Percentiles rank a stretch among this genome's conserved stretches.
Evolutionary conservation across 2,888 invertebrate genomes (phyloP).

Genomic region (Tachina lurida): DNA sequence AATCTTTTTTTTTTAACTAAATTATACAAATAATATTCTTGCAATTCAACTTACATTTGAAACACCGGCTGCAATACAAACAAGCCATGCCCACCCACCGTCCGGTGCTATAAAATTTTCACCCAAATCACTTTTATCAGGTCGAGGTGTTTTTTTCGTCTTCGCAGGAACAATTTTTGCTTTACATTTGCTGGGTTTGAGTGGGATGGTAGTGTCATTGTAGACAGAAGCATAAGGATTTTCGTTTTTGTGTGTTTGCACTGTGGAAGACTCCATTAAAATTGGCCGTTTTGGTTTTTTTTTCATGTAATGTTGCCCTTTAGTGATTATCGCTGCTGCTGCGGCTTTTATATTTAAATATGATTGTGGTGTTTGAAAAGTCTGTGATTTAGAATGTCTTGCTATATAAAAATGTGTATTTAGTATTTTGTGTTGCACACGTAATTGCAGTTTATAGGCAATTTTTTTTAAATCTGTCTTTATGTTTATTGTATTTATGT

Average conservation of each 20-base stretch:
- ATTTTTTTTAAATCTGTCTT: conserved; percentile 31
- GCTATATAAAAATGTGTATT: conserved; percentile 58
- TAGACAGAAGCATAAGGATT: conserved; percentile 73
- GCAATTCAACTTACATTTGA: conserved; percentile 86
- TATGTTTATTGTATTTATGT: conserved; percentile 40
- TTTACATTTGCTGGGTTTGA: conserved; percentile 66
- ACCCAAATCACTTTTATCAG: conserved; percentile 81
- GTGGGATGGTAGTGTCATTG: conserved; percentile 77
- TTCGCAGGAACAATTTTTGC: conserved; percentile 54
- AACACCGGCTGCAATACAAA: conserved; percentile 88
- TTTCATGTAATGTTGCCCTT: background rate
- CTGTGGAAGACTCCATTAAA: conserved; percentile 61
- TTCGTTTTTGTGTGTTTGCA: conserved; percentile 47
- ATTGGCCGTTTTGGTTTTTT: conserved; percentile 1
- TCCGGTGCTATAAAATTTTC: conserved; percentile 88
- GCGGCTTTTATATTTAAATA: background rate
- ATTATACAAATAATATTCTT: background rate
- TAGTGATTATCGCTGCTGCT: background rate
- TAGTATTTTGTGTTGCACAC: conserved; percentile 24
- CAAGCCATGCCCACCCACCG: conserved; percentile 90
- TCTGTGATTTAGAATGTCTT: background rate
- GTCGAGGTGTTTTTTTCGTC: conserved; percentile 81
- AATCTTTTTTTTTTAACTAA: background rate
- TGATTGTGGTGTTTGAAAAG: background rate
- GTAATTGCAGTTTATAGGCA: conserved; percentile 55